Evolutionary conservation across 2,113 vertebrate genomes (phyloP).

Genomic region (Dasyurus viverrinus): DNA sequence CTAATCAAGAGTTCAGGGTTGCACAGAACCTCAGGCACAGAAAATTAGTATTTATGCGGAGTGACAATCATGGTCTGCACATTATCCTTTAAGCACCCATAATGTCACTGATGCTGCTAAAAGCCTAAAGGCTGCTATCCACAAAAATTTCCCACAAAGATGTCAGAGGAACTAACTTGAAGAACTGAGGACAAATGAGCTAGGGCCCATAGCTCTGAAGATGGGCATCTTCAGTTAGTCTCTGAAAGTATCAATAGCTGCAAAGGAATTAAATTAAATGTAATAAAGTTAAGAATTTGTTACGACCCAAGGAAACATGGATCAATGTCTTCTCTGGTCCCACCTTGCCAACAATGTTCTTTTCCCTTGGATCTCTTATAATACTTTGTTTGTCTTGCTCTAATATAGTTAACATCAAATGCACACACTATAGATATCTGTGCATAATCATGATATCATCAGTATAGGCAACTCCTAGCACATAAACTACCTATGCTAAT

Average conservation of each 20-base stretch:
- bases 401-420: not conserved
- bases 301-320: not conserved
- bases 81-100: not conserved
- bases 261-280: not conserved
- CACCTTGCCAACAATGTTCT: not conserved
- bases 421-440: not conserved
- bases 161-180: not conserved
- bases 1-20: not conserved
- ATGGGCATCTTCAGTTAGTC: not conserved
- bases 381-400: not conserved
- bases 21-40: not conserved
- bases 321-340: not conserved
- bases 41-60: not conserved
- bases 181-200: not conserved
- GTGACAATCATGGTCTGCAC: not conserved
- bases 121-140: not conserved
- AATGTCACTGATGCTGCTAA: not conserved
- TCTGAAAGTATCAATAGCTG: not conserved
- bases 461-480: not conserved
- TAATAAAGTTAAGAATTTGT: not conserved
- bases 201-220: not conserved
- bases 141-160: not conserved
- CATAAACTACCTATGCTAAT: not conserved
- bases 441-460: not conserved
- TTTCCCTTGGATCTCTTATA: not conserved